Evolutionary conservation across 2,113 vertebrate species (phyloP).

Genomic region (Anoplopoma fimbria): DNA sequence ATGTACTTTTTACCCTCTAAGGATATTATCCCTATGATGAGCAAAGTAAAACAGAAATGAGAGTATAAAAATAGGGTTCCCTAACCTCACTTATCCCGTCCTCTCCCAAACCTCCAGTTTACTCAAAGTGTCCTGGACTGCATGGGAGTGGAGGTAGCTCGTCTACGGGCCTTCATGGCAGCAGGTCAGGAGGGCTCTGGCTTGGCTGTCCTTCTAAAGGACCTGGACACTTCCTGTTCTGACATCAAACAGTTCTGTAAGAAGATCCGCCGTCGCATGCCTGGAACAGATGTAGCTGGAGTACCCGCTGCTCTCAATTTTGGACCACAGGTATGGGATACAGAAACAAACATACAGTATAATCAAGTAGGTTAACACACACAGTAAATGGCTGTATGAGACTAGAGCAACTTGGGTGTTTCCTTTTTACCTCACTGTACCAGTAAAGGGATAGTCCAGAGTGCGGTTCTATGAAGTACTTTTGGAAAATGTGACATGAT

Average conservation of each 20-base stretch:
- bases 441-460: not conserved
- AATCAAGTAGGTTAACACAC: not conserved
- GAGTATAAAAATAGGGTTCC: not conserved
- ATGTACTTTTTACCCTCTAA: not conserved
- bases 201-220: slow-evolving; percentile 90
- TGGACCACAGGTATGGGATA: slow-evolving; percentile 69
- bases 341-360: not conserved
- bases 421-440: not conserved
- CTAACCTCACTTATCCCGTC: not conserved
- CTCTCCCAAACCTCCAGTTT: slow-evolving; percentile 86
- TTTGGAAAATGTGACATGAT: not conserved
- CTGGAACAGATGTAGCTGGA: slow-evolving; percentile 92
- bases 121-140: slow-evolving; percentile 97
- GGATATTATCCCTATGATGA: not conserved
- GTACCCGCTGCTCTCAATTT: slow-evolving; percentile 92
- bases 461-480: too few species aligned
- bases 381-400: not conserved
- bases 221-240: slow-evolving; percentile 95
- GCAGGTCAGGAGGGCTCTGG: slow-evolving; percentile 89
- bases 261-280: slow-evolving; percentile 98
- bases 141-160: slow-evolving; percentile 92
- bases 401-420: not conserved
- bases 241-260: slow-evolving; percentile 98
- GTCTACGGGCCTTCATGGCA: slow-evolving; percentile 91
- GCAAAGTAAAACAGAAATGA: not conserved